Percentiles rank a stretch among this genome's conserved stretches.
phyloP scores from a whole-genome alignment of 2,888 invertebrate genomes.

The Sphaerophoria taeniata region DNA sequence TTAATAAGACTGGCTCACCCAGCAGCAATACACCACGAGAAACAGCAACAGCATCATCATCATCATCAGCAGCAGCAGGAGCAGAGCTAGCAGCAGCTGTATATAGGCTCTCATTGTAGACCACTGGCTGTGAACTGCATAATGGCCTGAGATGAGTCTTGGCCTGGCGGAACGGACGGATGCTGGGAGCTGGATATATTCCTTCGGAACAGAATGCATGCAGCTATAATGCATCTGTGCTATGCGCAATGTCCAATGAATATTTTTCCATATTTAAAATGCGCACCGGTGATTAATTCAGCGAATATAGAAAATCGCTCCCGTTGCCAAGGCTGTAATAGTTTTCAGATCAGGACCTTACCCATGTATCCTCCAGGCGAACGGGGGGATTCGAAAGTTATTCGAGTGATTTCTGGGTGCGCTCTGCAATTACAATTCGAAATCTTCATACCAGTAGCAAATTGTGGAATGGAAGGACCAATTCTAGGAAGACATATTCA shows the following conservation, averaged over 20 bases:
- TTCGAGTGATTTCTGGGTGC: constrained; percentile 65
- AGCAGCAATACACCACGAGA: constrained; percentile 44
- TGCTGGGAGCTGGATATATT: constrained; percentile 40
- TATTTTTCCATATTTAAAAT: constrained; percentile 74
- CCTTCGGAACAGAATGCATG: constrained; percentile 46
- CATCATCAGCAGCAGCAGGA: constrained; percentile 28
- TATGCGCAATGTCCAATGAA: constrained; percentile 69
- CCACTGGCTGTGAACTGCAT: constrained; percentile 71
- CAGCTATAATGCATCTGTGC: constrained; percentile 41
- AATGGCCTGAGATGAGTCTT: constrained; percentile 48
- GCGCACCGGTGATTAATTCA: constrained; percentile 70
- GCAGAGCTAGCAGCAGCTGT: constrained; percentile 47
- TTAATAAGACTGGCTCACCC: constrained; percentile 74
- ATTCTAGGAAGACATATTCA: constrained; percentile 65
- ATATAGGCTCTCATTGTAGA: constrained; percentile 54
- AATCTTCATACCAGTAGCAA: not conserved
- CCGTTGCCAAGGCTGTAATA: constrained; percentile 49
- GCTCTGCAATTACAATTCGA: constrained; percentile 47
- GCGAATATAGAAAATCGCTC: constrained; percentile 68
- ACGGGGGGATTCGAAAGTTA: constrained; percentile 50
- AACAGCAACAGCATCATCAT: constrained; percentile 26
- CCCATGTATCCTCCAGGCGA: constrained; percentile 45
- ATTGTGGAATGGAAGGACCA: constrained; percentile 25
- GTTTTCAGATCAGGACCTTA: constrained; percentile 16
- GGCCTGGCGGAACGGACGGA: not conserved